Evolutionary conservation across 53 echinoderm and acorn worm species (phyloP), one percentile per base, ranked within the genome.

Genomic region (Echinarachnius parma): DNA sequence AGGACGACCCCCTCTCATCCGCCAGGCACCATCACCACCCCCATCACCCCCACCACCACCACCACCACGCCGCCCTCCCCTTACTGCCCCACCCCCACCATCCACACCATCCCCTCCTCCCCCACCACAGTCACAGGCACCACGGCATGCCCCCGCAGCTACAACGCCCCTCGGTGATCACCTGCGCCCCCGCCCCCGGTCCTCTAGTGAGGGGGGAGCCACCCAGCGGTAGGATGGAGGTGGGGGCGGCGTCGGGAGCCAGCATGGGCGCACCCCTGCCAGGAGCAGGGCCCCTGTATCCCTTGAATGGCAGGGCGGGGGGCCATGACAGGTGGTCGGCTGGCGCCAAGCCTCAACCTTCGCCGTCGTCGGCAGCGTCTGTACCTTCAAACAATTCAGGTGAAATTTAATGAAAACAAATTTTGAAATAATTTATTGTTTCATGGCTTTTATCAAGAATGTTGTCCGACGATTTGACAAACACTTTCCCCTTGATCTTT

Each of bases 81-180:
- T 79, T 27, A 53, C 26, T 42, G 16, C 69, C 50, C 19, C 67
- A 77, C 68, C 68, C 60, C 61, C 21, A 42, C 33, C 79, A 79
- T 59, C 66, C 55, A 53, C 45, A 66, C 65, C 30, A 61, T 23
- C 69, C 50, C 19, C 67, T 68, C 68, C 68, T 56, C 61, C 78
- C 70, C 25, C 56, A 32, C 33, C 65, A 58, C 78, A 19, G 32
- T 36, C 76, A 46, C 27, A 76, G 75, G 31, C 68, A 68, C 68
- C 31, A 69, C 16, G 35, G 34, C 20, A 46, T 80, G 34, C 77
- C 66, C 45, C 66, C 66, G 27, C 91, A 91, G 53, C 42, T 86
- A 4, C 74, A 36, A 15, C 75, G 91, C 53, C 91, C 91, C 5
- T 91, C 91, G 2, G 91, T 91, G 29, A 91, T 91, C 28, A 86